phyloP scores from a whole-genome alignment of 2,888 invertebrate species.

The Scaptomyza caliginosa region DNA sequence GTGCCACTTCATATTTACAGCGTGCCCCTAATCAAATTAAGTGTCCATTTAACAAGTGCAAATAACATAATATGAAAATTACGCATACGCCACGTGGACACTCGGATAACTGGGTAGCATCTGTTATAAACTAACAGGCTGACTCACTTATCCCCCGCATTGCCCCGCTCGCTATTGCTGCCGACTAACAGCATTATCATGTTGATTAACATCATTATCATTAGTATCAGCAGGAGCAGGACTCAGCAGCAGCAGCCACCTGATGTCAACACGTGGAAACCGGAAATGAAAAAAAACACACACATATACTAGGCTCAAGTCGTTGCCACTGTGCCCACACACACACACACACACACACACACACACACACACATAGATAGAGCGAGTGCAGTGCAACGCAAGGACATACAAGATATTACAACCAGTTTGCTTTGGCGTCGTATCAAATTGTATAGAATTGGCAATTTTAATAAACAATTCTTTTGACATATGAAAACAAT shows the following conservation, averaged over 20 bases:
- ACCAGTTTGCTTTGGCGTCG: constrained; percentile 3
- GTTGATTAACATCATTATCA: constrained; percentile 30
- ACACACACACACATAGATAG: constrained; percentile 1
- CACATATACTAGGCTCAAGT: constrained; percentile 73
- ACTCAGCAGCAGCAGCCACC: constrained; percentile 50
- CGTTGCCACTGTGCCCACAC: constrained; percentile 72
- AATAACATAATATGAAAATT: constrained; percentile 79
- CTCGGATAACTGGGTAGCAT: constrained; percentile 32
- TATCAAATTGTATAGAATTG: background rate
- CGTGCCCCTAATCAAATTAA: constrained; percentile 76
- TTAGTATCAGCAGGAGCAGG: constrained; percentile 39
- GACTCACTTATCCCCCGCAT: constrained; percentile 50
- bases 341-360: constrained; percentile 65
- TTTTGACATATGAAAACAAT: background rate
- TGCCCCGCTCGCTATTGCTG: constrained; percentile 8
- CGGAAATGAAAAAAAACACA: constrained; percentile 79
- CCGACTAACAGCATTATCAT: constrained; percentile 64
- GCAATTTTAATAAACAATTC: background rate
- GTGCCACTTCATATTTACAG: constrained; percentile 64
- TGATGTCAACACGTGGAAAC: constrained; percentile 75
- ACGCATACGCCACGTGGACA: constrained; percentile 70
- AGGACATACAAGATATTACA: constrained; percentile 36
- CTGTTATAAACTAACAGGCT: constrained; percentile 62
- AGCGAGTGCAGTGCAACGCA: constrained; percentile 14
- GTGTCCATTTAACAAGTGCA: constrained; percentile 72